Base-by-base conservation (phyloP, 2,797 vertebrate species). In the Picus viridis region DNA sequence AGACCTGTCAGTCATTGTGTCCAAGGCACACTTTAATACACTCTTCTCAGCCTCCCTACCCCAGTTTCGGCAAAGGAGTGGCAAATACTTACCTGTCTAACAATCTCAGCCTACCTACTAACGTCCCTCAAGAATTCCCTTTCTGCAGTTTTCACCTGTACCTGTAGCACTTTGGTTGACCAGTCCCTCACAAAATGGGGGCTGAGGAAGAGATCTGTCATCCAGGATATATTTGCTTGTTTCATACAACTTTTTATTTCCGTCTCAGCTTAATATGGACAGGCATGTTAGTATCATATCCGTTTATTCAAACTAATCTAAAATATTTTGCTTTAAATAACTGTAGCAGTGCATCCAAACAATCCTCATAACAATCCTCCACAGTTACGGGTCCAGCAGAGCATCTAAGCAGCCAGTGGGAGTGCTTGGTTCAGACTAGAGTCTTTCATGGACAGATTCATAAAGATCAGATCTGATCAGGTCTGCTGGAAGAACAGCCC, bases 191-290 rank as follows among this genome's bases (percentile, higher is more conserved):
- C 7, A 19, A 49, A 82, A 85, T 1, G 27, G 15, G 15, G 17
- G 26, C 18, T 61, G n/a, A 64, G 12, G 24, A 89, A 79, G 6
- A 56, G 7, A 16, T 12, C 22, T 16, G 12, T 43, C 64, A 57
- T 2, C 2, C 7, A 53, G 27, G 12, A 43, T 13, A 1, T 6
- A 9, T 6, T 30, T 22, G 1, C 2, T 23, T 19, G 5, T 57
- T 88, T 86, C 67, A 58, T n/a, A 71, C 10, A 43, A 23, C 20
- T 65, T 82, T 54, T 65, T 5, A 14, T 23, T 89, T 65, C 53
- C 0, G 1, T 73, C 36, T 92, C 13, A 56, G 16, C 10, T 69
- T 47, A 70, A 34, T 39, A 16, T 18, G 8, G 36, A 47, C 30
- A n/a, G 20, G 45, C 41, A 9, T 24, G 26, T 73, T 34, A 22